These are phyloP conservation scores for Drosophila birchii DNA, from an alignment of 2,888 invertebrate genomes.

Conservation along the genomic window DNA sequence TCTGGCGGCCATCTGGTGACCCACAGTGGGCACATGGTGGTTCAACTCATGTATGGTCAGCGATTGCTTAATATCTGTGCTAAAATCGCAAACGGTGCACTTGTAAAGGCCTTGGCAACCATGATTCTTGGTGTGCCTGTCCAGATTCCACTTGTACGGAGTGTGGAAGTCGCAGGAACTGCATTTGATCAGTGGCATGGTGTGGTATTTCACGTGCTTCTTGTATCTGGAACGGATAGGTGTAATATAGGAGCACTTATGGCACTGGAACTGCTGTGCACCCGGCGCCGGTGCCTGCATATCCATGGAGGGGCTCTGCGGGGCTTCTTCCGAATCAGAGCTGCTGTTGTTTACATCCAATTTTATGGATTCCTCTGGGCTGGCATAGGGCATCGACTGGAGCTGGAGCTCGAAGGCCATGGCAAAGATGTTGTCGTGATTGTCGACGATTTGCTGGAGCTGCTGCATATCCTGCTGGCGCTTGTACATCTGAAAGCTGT, in stretches of 20 bases:
- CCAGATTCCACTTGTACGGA: conserved; percentile 96
- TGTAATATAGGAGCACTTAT: conserved; percentile 95
- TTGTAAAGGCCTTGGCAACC: conserved; percentile 92
- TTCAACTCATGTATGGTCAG: conserved; percentile 96
- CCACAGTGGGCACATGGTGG: conserved; percentile 90
- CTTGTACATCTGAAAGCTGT: conserved; percentile 69
- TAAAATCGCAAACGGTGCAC: conserved; percentile 94
- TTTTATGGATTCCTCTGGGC: conserved; percentile 9
- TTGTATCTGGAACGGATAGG: conserved; percentile 94
- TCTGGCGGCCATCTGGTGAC: conserved; percentile 86
- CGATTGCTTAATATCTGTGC: conserved; percentile 95
- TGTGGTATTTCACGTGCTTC: conserved; percentile 96
- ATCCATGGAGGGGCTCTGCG: conserved; percentile 1
- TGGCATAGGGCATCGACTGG: conserved; percentile 36
- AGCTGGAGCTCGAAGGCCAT: conserved; percentile 77
- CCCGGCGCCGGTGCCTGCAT: conserved; percentile 47
- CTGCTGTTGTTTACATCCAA: conserved; percentile 67
- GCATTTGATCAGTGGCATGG: conserved; percentile 97
- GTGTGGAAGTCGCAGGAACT: conserved; percentile 96
- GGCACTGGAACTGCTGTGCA: conserved; percentile 91
- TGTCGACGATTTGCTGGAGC: conserved; percentile 51
- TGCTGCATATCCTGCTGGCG: conserved; percentile 76
- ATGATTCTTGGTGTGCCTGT: conserved; percentile 96
- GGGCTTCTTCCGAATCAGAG: conserved; percentile 46
- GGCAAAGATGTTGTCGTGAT: conserved; percentile 69